phyloP scores from a whole-genome alignment of 2,113 vertebrate genomes.

The Potamarius usumacintae region DNA sequence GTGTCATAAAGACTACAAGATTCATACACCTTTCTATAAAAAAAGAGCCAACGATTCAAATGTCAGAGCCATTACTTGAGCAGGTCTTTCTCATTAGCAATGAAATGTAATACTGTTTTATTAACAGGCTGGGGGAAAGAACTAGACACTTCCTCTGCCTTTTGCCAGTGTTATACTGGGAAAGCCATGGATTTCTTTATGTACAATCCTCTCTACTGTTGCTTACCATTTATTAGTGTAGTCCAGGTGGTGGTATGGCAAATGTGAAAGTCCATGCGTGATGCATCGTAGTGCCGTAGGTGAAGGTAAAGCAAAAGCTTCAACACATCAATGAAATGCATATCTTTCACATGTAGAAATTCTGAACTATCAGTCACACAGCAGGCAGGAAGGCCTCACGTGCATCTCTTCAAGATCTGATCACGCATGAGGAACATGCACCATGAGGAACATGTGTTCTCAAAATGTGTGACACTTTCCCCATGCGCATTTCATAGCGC shows the following conservation, averaged over 20 bases:
- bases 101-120: slow-evolving; percentile 52
- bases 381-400: slow-evolving; percentile 53
- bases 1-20: slow-evolving; percentile 52
- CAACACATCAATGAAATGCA: slow-evolving; percentile 61
- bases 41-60: slow-evolving; percentile 42
- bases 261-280: slow-evolving; percentile 50
- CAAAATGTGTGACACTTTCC: slow-evolving; percentile 65
- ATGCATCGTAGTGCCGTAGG: slow-evolving; percentile 34
- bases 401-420: slow-evolving; percentile 49
- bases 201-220: background rate
- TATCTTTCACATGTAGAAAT: slow-evolving; percentile 66
- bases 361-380: slow-evolving; percentile 70
- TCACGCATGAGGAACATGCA: slow-evolving; percentile 58
- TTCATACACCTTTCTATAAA: slow-evolving; percentile 50
- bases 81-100: slow-evolving; percentile 51
- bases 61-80: slow-evolving; percentile 47
- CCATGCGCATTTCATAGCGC: slow-evolving; percentile 49
- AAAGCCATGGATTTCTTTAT: slow-evolving; percentile 12
- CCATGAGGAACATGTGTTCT: slow-evolving; percentile 63
- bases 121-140: slow-evolving; percentile 38
- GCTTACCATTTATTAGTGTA: slow-evolving; percentile 7
- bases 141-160: slow-evolving; percentile 46
- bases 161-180: slow-evolving; percentile 1
- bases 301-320: slow-evolving; percentile 39
- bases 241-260: slow-evolving; percentile 56